A percentile compares a stretch with the other conserved stretches of the same genome.
Conservation (phyloP, 2,888 invertebrate genomes). For the Apotomis turbidana region DNA sequence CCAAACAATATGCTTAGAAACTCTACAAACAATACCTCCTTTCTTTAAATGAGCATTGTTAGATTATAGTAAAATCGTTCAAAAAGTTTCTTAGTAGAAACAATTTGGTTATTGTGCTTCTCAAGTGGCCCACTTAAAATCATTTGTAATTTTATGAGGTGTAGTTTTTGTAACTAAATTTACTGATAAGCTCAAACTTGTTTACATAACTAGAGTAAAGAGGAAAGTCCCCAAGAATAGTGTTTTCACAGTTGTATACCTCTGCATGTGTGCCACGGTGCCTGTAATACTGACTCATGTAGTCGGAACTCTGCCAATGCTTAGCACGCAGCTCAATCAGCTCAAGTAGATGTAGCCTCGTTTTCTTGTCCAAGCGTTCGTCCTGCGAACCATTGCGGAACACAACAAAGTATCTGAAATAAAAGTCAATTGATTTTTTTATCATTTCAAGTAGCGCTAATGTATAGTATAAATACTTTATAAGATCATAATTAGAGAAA, state of each 20-base stretch:
- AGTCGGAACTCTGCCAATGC: constrained; percentile 94
- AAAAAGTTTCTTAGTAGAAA: neutral
- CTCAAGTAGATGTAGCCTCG: constrained; percentile 94
- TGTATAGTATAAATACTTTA: too few relatives aligned
- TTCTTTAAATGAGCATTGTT: neutral
- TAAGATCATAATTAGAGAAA: neutral
- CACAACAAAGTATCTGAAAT: constrained; percentile 90
- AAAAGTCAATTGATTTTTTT: constrained; percentile 50
- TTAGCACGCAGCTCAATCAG: constrained; percentile 96
- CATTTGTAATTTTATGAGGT: constrained; percentile 4
- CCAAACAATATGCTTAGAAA: neutral
- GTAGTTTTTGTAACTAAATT: neutral
- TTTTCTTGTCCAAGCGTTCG: constrained; percentile 92
- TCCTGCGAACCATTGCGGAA: constrained; percentile 96
- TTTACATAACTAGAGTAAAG: too few relatives aligned
- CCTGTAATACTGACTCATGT: constrained; percentile 93
- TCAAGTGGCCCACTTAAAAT: constrained; percentile 30
- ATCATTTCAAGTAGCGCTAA: too few relatives aligned
- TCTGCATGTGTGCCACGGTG: constrained; percentile 86
- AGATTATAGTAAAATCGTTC: constrained; percentile 4
- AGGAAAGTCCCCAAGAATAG: too few relatives aligned
- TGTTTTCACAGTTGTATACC: constrained; percentile 54
- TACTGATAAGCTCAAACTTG: too few relatives aligned
- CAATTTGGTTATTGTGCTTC: constrained; percentile 6
- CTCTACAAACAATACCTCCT: constrained; percentile 9